Conservation (phyloP, 2,113 vertebrate species). For the Cynopterus brachyotis region DNA sequence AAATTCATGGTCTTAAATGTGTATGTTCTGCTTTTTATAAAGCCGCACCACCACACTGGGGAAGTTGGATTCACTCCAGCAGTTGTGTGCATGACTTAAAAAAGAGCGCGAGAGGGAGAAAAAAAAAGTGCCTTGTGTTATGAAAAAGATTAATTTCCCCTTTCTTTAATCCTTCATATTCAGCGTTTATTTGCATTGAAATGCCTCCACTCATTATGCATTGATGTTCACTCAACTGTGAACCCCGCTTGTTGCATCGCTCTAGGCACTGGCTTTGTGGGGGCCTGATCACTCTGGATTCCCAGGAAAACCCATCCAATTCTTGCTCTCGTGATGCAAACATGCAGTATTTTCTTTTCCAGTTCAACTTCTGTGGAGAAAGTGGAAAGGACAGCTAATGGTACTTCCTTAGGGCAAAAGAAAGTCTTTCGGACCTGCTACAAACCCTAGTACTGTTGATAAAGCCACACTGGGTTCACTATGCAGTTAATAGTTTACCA, state of each 20-base stretch:
- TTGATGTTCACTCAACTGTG: slow-evolving; percentile 62
- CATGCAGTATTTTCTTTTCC: background rate
- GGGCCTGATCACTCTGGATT: slow-evolving; percentile 20
- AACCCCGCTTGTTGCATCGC: background rate
- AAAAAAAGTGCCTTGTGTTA: slow-evolving; percentile 39
- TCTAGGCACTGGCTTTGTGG: slow-evolving; percentile 10
- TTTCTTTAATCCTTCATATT: slow-evolving; percentile 67
- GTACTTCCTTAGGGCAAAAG: background rate
- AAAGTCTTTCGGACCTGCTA: background rate
- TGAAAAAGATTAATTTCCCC: slow-evolving; percentile 72
- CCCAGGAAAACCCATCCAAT: background rate
- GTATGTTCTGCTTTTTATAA: slow-evolving; percentile 58
- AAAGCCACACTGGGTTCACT: slow-evolving; percentile 20
- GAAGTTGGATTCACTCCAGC: slow-evolving; percentile 46
- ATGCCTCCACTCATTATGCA: background rate
- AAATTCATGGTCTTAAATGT: slow-evolving; percentile 19
- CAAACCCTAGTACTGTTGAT: background rate
- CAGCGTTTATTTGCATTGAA: slow-evolving; percentile 30
- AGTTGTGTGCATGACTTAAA: slow-evolving; percentile 59
- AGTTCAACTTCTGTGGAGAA: slow-evolving; percentile 15
- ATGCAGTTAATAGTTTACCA: background rate
- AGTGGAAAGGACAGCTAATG: slow-evolving; percentile 26
- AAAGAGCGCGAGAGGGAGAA: slow-evolving; percentile 45
- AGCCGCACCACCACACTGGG: background rate
- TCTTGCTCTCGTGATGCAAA: background rate